Conservation (phyloP, 1,140 invertebrate species). For the Linepithema humile region DNA sequence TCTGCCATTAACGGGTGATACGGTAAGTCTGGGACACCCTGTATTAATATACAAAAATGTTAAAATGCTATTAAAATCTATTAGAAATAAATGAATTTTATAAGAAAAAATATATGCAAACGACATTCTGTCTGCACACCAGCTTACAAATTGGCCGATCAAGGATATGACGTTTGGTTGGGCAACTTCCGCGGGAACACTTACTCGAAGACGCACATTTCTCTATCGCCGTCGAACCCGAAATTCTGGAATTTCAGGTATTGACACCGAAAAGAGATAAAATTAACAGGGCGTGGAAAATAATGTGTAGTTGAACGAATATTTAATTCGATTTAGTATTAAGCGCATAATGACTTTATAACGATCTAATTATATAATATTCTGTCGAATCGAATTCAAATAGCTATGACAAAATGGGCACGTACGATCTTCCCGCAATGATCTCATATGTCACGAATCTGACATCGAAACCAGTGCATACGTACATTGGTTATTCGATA, state of each 20-base stretch:
- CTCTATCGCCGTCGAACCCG: too few relatives aligned
- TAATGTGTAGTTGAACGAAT: not conserved
- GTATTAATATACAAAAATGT: too few relatives aligned
- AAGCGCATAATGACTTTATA: too few relatives aligned
- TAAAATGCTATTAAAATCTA: not conserved
- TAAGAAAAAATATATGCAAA: not conserved
- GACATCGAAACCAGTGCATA: constrained; percentile 61
- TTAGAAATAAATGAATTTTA: not conserved
- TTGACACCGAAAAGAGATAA: not conserved
- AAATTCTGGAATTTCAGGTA: constrained; percentile 70
- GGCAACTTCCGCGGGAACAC: too few relatives aligned
- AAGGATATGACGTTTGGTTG: too few relatives aligned
- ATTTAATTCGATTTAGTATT: not conserved
- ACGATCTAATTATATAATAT: too few relatives aligned
- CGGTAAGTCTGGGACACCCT: too few relatives aligned
- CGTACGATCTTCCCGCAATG: constrained; percentile 86
- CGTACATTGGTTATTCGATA: too few relatives aligned
- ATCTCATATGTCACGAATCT: constrained; percentile 82
- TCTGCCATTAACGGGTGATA: too few relatives aligned
- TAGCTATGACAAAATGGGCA: constrained; percentile 85
- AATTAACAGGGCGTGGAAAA: not conserved
- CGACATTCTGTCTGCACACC: too few relatives aligned
- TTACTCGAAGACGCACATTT: too few relatives aligned
- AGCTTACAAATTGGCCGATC: constrained; percentile 63
- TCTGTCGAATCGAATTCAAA: not conserved